Evolutionary conservation across 2,113 vertebrate species (phyloP).

Genomic region (Thalassoma bifasciatum): DNA sequence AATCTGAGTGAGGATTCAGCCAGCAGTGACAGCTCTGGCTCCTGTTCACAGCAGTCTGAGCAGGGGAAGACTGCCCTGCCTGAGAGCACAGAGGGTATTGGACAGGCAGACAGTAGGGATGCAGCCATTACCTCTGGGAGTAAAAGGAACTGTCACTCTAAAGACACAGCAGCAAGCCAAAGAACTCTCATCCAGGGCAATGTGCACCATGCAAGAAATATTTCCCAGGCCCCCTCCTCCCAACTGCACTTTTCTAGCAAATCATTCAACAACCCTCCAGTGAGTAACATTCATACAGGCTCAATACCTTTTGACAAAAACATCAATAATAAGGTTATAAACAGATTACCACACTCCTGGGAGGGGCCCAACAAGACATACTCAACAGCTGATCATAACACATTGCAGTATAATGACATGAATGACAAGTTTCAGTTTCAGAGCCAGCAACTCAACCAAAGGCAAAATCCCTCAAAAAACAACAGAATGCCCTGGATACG

Average conservation of each 20-base stretch:
- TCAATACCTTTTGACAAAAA: constrained; percentile 86
- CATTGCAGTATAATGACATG: constrained; percentile 82
- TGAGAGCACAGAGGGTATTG: constrained; percentile 85
- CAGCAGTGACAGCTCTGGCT: constrained; percentile 83
- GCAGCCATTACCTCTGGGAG: constrained; percentile 78
- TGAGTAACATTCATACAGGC: constrained; percentile 73
- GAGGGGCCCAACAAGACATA: constrained; percentile 86
- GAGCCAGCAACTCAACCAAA: constrained; percentile 86
- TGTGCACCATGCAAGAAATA: constrained; percentile 85
- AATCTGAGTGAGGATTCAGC: constrained; percentile 80
- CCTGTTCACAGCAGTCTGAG: constrained; percentile 85
- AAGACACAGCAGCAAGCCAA: constrained; percentile 80
- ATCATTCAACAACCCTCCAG: constrained; percentile 80
- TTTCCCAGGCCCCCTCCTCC: constrained; percentile 84
- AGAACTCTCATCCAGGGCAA: constrained; percentile 84
- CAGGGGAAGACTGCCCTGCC: constrained; percentile 84
- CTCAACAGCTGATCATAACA: constrained; percentile 83
- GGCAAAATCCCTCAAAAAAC: constrained; percentile 84
- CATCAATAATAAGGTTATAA: constrained; percentile 73
- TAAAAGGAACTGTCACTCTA: constrained; percentile 83
- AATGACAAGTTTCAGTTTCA: constrained; percentile 86
- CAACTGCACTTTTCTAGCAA: constrained; percentile 91
- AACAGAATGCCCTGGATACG: constrained; percentile 86
- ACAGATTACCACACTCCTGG: constrained; percentile 88
- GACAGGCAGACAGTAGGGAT: constrained; percentile 81